Conservation (phyloP, 2,888 invertebrate species). For the Willowsia nigromaculata region DNA sequence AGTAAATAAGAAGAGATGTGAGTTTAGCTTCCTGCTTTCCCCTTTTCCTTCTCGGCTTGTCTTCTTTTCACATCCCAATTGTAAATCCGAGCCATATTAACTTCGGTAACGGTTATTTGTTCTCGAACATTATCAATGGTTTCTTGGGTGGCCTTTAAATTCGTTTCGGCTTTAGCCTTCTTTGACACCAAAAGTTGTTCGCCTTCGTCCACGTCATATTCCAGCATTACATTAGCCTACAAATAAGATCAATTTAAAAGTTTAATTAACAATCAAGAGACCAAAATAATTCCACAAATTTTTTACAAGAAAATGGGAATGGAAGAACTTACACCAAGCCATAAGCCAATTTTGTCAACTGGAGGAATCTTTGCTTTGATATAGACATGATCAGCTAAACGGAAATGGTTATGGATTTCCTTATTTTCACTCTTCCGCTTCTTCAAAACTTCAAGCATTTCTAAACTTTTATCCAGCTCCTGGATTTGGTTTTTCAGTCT, state of each 20-base stretch:
- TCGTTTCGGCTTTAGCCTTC: constrained; percentile 74
- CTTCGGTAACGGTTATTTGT: constrained; percentile 98
- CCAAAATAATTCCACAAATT: not conserved
- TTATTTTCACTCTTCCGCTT: constrained; percentile 86
- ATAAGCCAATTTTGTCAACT: constrained; percentile 90
- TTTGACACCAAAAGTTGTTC: constrained; percentile 88
- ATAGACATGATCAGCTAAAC: constrained; percentile 95
- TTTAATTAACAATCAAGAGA: not conserved
- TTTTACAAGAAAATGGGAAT: too few species aligned
- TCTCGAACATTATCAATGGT: constrained; percentile 84
- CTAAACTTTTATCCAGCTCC: constrained; percentile 94
- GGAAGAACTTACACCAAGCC: constrained; percentile 84
- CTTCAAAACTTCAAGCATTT: constrained; percentile 94
- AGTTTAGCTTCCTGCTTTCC: constrained; percentile 49
- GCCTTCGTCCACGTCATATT: constrained; percentile 95
- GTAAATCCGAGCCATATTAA: constrained; percentile 98
- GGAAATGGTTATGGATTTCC: constrained; percentile 92
- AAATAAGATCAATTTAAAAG: constrained; percentile 18
- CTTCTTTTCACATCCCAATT: constrained; percentile 98
- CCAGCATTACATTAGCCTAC: constrained; percentile 97
- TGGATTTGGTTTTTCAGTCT: constrained; percentile 93
- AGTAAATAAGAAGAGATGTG: not conserved
- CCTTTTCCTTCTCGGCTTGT: constrained; percentile 85
- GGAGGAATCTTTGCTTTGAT: constrained; percentile 92
- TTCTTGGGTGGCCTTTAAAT: constrained; percentile 74